Percentiles rank a stretch among this genome's conserved stretches.
Conservation (phyloP, 2,797 vertebrate species). For the Amblyopsis hoosieri region DNA sequence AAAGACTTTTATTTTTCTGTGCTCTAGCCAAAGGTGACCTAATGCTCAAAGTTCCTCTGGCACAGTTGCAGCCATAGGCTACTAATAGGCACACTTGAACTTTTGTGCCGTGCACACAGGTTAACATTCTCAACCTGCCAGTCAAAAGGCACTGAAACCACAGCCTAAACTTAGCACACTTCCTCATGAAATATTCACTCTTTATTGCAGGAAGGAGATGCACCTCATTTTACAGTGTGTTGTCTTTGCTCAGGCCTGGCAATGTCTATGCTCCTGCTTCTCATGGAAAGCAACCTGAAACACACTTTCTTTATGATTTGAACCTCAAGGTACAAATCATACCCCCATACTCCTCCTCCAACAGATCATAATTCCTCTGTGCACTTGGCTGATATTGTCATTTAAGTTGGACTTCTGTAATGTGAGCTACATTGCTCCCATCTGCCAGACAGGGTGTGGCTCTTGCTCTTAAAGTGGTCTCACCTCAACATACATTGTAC, state of each 20-base stretch:
- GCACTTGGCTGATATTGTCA: constrained; percentile 4
- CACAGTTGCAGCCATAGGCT: constrained; percentile 10
- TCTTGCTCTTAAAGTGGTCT: constrained; percentile 19
- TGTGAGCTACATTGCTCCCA: constrained; percentile 31
- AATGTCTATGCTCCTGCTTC: constrained; percentile 30
- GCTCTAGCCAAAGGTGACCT: constrained; percentile 1
- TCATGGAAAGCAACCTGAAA: constrained; percentile 44
- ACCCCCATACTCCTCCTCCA: no score
- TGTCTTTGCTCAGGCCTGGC: constrained; percentile 19
- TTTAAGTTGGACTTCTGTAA: constrained; percentile 37
- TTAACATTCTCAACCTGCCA: constrained; percentile 28
- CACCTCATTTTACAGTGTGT: constrained; percentile 49
- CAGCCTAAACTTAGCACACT: constrained; percentile 63
- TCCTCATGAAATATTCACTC: constrained; percentile 74
- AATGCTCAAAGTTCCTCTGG: constrained; percentile 19
- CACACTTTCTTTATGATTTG: constrained; percentile 26
- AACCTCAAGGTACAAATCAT: constrained; percentile 6
- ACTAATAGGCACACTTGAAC: constrained; percentile 1
- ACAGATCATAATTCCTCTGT: no score
- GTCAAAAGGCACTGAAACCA: constrained; percentile 26
- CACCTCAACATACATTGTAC: no score
- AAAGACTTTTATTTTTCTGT: neutral
- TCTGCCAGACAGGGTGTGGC: constrained; percentile 44
- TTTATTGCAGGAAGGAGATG: constrained; percentile 41
- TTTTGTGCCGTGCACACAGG: constrained; percentile 5